Conservation (phyloP, 2,797 vertebrate genomes). For the Acanthis flammea region DNA sequence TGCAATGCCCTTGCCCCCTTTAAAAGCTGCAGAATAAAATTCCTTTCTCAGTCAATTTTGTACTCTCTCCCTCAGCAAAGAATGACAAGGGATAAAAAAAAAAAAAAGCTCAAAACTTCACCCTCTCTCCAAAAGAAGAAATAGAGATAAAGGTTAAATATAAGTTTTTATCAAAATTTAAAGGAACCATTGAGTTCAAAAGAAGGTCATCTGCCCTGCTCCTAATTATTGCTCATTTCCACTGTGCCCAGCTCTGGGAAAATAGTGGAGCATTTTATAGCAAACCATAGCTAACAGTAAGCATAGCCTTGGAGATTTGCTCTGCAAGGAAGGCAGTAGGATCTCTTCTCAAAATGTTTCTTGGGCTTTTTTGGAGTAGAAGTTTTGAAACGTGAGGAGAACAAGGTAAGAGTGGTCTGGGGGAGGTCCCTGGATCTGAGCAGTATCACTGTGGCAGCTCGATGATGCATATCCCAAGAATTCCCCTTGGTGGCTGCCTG, state of each 20-base stretch:
- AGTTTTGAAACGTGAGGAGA: neutral
- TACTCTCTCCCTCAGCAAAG: neutral
- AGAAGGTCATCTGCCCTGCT: neutral
- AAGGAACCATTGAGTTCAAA: neutral
- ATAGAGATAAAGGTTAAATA: neutral
- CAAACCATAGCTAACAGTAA: neutral
- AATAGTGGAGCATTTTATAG: neutral
- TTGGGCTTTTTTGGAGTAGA: neutral
- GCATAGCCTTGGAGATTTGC: neutral
- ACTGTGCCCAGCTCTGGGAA: neutral
- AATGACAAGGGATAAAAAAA: neutral
- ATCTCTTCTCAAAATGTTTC: neutral
- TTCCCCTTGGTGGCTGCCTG: neutral
- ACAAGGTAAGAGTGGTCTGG: neutral
- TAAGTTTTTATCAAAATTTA: neutral
- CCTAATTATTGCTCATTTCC: neutral
- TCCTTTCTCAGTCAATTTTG: conserved; percentile 38
- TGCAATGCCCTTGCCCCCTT: conserved; percentile 61
- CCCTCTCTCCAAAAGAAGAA: neutral
- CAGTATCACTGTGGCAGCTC: neutral
- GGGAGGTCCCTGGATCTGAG: neutral
- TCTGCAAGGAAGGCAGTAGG: neutral
- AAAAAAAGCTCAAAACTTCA: neutral
- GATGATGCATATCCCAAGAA: neutral
- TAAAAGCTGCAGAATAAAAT: conserved; percentile 52